Base-by-base conservation (phyloP, 1,140 invertebrate species). In the Aphelinus certus region DNA sequence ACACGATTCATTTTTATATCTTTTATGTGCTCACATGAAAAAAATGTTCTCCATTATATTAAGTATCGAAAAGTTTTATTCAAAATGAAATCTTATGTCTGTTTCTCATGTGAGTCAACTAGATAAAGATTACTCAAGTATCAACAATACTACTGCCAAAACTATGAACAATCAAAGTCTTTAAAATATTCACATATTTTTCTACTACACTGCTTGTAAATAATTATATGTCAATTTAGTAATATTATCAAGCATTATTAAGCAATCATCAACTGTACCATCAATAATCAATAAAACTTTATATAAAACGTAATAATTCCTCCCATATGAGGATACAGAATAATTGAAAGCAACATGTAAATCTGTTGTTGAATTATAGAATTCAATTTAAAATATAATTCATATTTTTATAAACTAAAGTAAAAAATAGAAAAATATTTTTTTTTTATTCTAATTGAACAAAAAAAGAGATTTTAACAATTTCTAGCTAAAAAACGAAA, bases 151-250 rank as follows among this genome's bases (percentile, higher is more conserved):
- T 65, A 48, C 47, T 72, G 9, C 53, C 10, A 1, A 58, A 58
- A 58, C 42, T 51, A 26, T 43, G 51, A 73, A 61, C 51, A 47
- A 56, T 48, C 48, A 69, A 71, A 77, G 72, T n/a, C 6, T 9
- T 42, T 57, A 64, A 70, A 56, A 45, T 43, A 66, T 51, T 42
- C 2, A 55, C 58, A 57, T 26, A 57, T 64, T 65, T 65, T 56
- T 66, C 10, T 76, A 53, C 45, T 66, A 26, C 7, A 1, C 46
- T 73, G 63, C 71, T 65, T 73, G 71, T 73, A 73, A 73, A 73
- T 73, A 73, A 73, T 73, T 42, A 51, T 55, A 64, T 10, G 43
- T 58, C 1, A 64, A 47, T 51, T 65, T 60, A 42, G 3, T 71
- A 63, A 56, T 49, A 62, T 51, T 53, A 70, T 63, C 46, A 63